Percentiles rank a stretch among this genome's conserved stretches.
Evolutionary conservation across 2,797 vertebrate species (phyloP).

Genomic region (Sciurus vulgaris): DNA sequence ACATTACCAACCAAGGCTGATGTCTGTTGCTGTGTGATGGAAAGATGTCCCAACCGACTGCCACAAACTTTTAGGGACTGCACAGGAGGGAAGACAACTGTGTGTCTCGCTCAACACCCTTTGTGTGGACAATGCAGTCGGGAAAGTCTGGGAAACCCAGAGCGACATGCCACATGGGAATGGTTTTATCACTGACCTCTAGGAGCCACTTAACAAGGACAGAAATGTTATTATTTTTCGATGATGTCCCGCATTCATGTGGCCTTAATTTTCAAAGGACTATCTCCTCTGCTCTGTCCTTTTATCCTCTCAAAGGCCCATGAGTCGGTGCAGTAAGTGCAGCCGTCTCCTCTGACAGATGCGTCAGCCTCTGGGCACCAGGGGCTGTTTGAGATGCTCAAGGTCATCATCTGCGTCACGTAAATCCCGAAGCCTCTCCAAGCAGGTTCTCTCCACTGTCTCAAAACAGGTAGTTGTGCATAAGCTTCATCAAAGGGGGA

Average conservation of each 20-base stretch:
- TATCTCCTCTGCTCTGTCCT: not conserved
- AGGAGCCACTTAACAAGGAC: not conserved
- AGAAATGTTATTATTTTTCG: not conserved
- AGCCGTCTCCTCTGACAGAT: not conserved
- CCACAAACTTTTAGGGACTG: not conserved
- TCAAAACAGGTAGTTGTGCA: not conserved
- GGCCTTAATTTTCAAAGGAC: conserved; percentile 38
- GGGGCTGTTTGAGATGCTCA: not conserved
- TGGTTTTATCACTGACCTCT: not conserved
- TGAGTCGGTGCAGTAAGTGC: not conserved
- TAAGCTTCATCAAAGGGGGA: not conserved
- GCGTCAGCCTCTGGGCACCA: not conserved
- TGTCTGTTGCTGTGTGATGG: not conserved
- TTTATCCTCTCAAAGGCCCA: not conserved
- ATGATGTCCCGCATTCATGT: not conserved
- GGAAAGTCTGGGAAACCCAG: not conserved
- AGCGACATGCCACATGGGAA: not conserved
- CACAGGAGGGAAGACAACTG: not conserved
- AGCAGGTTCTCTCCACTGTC: not conserved
- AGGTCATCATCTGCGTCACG: not conserved
- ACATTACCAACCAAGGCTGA: not conserved
- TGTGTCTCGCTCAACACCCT: not conserved
- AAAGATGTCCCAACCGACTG: not conserved
- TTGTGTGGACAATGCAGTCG: not conserved
- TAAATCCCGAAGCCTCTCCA: not conserved